Conservation (phyloP, 2,113 vertebrate genomes). For the Caretta caretta region DNA sequence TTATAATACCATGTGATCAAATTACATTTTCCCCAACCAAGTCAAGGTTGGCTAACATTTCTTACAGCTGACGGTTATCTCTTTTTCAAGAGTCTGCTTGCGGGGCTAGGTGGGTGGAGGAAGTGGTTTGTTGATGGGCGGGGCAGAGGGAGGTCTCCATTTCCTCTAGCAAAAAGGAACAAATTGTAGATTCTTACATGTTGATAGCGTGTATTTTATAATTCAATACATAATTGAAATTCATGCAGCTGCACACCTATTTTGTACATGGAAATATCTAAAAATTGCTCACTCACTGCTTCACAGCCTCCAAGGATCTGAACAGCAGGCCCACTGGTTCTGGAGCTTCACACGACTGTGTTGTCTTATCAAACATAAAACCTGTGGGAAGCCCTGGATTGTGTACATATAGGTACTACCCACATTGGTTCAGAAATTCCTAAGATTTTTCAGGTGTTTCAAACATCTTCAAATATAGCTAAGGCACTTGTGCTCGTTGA, state of each 20-base stretch:
- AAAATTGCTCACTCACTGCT: background rate
- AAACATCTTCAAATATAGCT: background rate
- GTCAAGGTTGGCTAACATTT: background rate
- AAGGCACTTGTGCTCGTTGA: background rate
- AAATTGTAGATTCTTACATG: fast-evolving
- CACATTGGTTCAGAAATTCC: background rate
- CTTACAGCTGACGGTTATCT: background rate
- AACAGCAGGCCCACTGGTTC: background rate
- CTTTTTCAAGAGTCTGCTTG: background rate
- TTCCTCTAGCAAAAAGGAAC: conserved; percentile 9
- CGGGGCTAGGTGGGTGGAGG: background rate
- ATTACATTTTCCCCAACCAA: background rate
- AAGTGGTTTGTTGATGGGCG: conserved; percentile 3
- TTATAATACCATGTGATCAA: background rate
- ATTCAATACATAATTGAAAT: background rate
- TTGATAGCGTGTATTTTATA: background rate
- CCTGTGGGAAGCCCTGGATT: background rate
- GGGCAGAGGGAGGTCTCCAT: conserved; percentile 12
- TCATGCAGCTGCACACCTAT: background rate
- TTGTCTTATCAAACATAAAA: background rate
- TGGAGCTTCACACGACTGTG: background rate
- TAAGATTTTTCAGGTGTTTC: background rate
- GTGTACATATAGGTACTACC: background rate
- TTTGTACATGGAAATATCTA: background rate
- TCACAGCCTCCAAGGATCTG: background rate